These are phyloP conservation scores for Adoxophyes honmai DNA, from an alignment of 1,140 invertebrate genomes.

Conservation along the genomic window DNA sequence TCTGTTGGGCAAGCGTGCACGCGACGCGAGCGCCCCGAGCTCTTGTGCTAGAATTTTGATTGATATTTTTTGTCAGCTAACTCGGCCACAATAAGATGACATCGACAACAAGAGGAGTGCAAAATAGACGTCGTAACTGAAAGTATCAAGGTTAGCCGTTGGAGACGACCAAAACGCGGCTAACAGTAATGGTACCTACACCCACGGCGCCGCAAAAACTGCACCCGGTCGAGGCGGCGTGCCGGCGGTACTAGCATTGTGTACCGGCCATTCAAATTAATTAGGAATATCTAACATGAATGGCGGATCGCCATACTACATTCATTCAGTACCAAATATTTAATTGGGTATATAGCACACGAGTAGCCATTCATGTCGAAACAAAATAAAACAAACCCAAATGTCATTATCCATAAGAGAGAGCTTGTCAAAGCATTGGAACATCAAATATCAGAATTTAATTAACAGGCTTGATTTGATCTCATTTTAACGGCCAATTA, in stretches of 20 bases:
- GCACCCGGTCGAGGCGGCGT: constrained; percentile 40
- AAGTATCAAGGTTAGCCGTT: constrained; percentile 73
- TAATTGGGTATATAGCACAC: constrained; percentile 42
- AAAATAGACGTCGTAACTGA: constrained; percentile 71
- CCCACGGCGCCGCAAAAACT: constrained; percentile 55
- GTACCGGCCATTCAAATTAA: constrained; percentile 61
- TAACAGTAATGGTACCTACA: constrained; percentile 66
- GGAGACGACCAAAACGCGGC: constrained; percentile 64
- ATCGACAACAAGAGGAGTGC: constrained; percentile 70
- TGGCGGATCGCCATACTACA: constrained; percentile 40
- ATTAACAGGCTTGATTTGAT: background rate
- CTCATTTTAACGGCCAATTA: background rate
- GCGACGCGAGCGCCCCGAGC: constrained; percentile 55
- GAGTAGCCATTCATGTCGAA: constrained; percentile 23
- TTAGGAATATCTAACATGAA: constrained; percentile 54
- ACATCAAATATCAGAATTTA: background rate
- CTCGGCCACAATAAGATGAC: constrained; percentile 72
- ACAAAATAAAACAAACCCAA: constrained; percentile 3
- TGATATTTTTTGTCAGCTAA: constrained; percentile 75
- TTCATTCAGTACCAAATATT: constrained; percentile 44
- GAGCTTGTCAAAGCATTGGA: background rate
- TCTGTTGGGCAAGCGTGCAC: constrained; percentile 41
- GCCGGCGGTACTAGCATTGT: constrained; percentile 61
- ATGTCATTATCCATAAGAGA: background rate
- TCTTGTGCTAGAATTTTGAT: constrained; percentile 76